Evolutionary conservation across 2,113 vertebrate genomes (phyloP), one percentile per base, ranked within the genome.

Genomic region (Melanocharis versteri): DNA sequence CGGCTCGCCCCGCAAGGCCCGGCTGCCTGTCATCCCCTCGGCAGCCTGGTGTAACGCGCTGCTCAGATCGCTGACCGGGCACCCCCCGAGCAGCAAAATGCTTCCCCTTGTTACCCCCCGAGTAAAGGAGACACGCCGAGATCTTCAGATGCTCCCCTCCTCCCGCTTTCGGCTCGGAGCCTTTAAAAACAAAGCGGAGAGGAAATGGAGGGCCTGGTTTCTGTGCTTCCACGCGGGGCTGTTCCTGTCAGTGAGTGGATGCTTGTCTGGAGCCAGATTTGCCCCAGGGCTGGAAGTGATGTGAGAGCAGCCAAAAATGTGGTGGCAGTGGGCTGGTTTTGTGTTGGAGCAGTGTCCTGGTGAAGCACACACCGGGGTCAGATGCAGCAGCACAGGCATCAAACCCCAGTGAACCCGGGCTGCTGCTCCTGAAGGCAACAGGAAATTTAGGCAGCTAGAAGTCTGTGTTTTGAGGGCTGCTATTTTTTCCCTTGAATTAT

Each of bases 401-500:
- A 45, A 92, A 68, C 22, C 28, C 9, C 40, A 31, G 7, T 0
- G 7, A 77, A 26, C 33, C 47, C 0, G 0, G 31, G 8, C 31
- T 73, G 56, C 60, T 13, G 5, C 23, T 81, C 30, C 90, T 39
- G n/a, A 61, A 53, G 66, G 68, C 70, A 69, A 17, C 1, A 57
- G 71, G 56, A 83, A 83, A 86, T 83, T 5, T 12, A 56, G 76
- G 56, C 76, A 76, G 57, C 53, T 37, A 53, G 45, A 91, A 69
- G 33, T 37, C 61, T 77, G 31, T n/a, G 64, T 20, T 92, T 81
- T 90, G 64, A 85, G 64, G 64, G n/a, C 60, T 80, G 35, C 50
- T 94, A 58, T 86, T 94, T 96, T 91, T 90, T 28, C 69, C 60
- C 79, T 83, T 58, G 75, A 73, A 91, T 91, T 30, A 12, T 83